phyloP scores from a whole-genome alignment of 2,113 vertebrate genomes.

The Glaucidium brasilianum region DNA sequence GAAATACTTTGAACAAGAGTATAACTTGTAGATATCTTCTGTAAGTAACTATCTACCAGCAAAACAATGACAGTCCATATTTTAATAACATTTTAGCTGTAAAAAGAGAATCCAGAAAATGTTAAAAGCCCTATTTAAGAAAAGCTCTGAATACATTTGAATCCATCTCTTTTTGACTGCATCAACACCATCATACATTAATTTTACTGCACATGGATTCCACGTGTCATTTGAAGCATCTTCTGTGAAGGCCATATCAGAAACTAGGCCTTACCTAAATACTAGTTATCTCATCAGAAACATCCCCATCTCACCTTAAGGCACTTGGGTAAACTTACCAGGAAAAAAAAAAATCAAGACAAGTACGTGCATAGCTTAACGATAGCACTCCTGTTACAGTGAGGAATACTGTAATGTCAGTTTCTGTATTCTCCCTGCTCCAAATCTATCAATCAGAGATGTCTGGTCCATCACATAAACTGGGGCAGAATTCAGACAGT shows the following conservation, averaged over 20 bases:
- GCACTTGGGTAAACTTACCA: not conserved
- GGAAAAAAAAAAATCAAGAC: not conserved
- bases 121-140: not conserved
- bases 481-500: not conserved
- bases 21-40: not conserved
- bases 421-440: not conserved
- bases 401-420: not conserved
- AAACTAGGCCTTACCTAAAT: not conserved
- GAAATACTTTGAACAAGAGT: not conserved
- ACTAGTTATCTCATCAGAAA: not conserved
- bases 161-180: not conserved
- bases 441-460: slow-evolving; percentile 11
- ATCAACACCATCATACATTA: not conserved
- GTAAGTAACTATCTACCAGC: not conserved
- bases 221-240: not conserved
- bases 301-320: not conserved
- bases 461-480: not conserved
- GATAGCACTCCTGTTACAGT: not conserved
- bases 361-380: not conserved
- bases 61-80: not conserved
- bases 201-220: not conserved
- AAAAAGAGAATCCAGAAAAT: not conserved
- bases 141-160: not conserved
- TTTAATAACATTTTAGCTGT: not conserved
- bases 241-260: not conserved